These are phyloP conservation scores for Chymomyza amoena DNA, from an alignment of 2,888 invertebrate species.

Conservation along the genomic window DNA sequence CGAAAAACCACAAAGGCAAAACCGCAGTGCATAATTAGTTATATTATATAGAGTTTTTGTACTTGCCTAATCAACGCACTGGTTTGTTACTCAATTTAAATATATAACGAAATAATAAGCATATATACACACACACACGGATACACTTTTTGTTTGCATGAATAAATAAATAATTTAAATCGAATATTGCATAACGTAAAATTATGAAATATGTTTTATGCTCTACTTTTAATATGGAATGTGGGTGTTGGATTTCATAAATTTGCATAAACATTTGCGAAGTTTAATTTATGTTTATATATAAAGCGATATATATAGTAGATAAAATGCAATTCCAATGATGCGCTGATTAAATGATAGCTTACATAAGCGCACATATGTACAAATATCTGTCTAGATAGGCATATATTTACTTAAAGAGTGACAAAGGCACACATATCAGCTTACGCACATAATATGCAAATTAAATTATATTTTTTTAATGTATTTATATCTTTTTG, in stretches of 20 bases:
- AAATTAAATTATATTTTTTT: not conserved
- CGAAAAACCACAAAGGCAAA: not conserved
- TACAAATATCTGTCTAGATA: not conserved
- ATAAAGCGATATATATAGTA: not conserved
- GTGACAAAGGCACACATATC: not conserved
- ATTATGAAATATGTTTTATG: not conserved
- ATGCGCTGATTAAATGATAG: not conserved
- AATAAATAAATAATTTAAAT: not conserved
- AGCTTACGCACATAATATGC: not conserved
- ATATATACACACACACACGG: not conserved
- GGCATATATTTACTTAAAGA: not conserved
- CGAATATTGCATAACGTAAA: not conserved
- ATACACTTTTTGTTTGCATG: not conserved
- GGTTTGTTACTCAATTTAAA: not conserved
- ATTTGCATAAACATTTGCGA: not conserved
- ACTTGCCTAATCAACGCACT: slow-evolving; percentile 28
- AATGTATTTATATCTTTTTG: not conserved
- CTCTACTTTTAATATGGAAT: not conserved
- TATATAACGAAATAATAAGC: not conserved
- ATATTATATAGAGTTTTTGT: slow-evolving; percentile 9
- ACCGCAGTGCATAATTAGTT: slow-evolving; percentile 57
- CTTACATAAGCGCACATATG: not conserved
- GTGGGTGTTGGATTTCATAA: not conserved
- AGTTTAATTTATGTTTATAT: not conserved
- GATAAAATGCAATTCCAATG: not conserved